A percentile compares a stretch with the other conserved stretches of the same genome.
These are phyloP conservation scores for Halichondria panicea DNA, from an alignment of 37 sponge, comb jelly and placozoan genomes.

Conservation along the genomic window DNA sequence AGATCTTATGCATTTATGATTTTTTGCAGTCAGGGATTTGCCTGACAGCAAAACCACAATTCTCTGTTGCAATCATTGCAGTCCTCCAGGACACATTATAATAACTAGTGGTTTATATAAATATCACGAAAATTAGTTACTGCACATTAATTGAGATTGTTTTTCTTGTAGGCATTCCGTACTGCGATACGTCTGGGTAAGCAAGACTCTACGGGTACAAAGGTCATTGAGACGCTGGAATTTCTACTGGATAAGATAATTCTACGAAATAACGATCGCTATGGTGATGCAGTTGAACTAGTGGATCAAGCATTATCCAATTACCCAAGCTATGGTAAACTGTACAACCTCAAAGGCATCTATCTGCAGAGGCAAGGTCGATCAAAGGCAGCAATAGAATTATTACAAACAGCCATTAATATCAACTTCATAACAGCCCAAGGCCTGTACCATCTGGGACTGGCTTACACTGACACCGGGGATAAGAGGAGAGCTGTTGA, in stretches of 20 bases:
- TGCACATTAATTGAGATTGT: too few relatives aligned
- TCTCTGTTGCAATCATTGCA: too few relatives aligned
- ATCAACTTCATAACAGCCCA: not conserved
- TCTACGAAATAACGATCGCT: slow-evolving; percentile 6
- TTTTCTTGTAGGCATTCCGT: not conserved
- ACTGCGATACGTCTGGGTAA: slow-evolving; percentile 5
- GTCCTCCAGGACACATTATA: too few relatives aligned
- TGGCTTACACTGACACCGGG: not conserved
- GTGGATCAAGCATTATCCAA: not conserved
- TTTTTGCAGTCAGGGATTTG: too few relatives aligned
- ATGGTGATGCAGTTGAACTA: slow-evolving; percentile 17
- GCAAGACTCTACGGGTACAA: not conserved
- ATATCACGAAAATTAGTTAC: too few relatives aligned
- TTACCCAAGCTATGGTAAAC: slow-evolving; percentile 2
- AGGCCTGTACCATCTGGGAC: slow-evolving; percentile 3
- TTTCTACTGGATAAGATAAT: slow-evolving; percentile 24
- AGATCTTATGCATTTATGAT: too few relatives aligned
- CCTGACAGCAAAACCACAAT: too few relatives aligned
- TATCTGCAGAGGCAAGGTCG: not conserved
- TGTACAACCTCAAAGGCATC: not conserved
- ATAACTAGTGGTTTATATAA: too few relatives aligned
- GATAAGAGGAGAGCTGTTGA: not conserved
- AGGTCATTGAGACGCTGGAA: slow-evolving; percentile 6
- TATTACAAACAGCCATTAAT: slow-evolving; percentile 1
- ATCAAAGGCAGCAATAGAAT: slow-evolving; percentile 3